Base-by-base conservation (phyloP, 2,888 invertebrate genomes). In the Alsophila aescularia region DNA sequence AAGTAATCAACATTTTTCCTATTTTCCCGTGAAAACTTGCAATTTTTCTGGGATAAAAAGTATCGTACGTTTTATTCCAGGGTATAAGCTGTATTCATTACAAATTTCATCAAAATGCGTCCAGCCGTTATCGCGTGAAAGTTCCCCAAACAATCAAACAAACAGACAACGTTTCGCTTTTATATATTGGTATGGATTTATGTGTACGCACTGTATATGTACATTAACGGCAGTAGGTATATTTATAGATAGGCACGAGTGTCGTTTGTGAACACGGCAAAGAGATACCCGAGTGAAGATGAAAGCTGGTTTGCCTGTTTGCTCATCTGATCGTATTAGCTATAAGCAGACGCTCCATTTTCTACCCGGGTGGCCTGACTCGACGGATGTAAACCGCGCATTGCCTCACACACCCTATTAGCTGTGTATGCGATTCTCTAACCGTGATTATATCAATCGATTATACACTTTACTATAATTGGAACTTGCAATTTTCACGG, bases 271-370 rank as follows among this genome's bases (percentile, higher is more conserved):
- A 68, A 60, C 67, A 58, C 66, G 66, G 71, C 77, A 72, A 68
- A 70, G 81, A 82, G 78, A 88, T 83, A 87, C 81, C 78, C 79
- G 82, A 85, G 75, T 85, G 88, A 87, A 90, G 90, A 91, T 91
- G 90, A 91, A 91, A 91, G 90, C 90, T 71, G 74, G 75, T 79
- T 80, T 83, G 80, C 83, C 84, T 86, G 84, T 88, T 89, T 88
- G 87, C 85, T 84, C 89, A 87, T 82, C 80, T 89, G 89, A 90
- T 90, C 90, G 87, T 83, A 89, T 90, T 88, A 90, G 87, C 83
- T 81, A 74, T 83, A 85, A 85, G 84, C 87, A 85, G 83, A 73
- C 74, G 87, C 85, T 84, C 83, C 84, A 86, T 86, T 89, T 90
- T 90, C 87, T 87, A 77, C 83, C 77, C 81, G 75, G 78, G 60